Evolutionary conservation across 2,113 vertebrate genomes (phyloP).

Genomic region (Xiphophorus hellerii): DNA sequence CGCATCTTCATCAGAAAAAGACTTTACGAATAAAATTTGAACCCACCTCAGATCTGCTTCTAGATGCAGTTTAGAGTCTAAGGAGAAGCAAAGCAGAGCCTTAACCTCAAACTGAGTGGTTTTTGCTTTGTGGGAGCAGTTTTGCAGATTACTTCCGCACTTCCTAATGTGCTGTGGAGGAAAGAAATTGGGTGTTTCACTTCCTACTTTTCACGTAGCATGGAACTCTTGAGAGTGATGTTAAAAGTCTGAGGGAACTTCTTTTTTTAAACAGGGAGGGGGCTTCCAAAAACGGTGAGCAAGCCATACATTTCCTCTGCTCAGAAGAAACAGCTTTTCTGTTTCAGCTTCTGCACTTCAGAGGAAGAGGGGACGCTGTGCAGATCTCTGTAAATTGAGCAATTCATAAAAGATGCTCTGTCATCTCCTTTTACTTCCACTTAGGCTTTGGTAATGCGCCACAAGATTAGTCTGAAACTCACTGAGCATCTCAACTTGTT

Average conservation of each 20-base stretch:
- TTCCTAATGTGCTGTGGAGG: background rate
- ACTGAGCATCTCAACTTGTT: background rate
- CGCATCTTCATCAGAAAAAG: background rate
- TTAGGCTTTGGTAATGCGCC: conserved; percentile 7
- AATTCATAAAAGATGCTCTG: conserved; percentile 36
- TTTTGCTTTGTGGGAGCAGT: background rate
- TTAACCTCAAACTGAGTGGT: background rate
- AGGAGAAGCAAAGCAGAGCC: background rate
- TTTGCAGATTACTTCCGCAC: conserved; percentile 30
- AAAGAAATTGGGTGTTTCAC: conserved; percentile 46
- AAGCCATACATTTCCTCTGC: conserved; percentile 13
- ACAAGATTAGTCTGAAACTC: conserved; percentile 18
- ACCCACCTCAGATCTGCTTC: background rate
- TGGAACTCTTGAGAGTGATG: conserved; percentile 31
- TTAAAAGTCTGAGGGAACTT: conserved; percentile 31
- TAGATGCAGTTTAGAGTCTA: background rate
- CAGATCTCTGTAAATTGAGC: background rate
- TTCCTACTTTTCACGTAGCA: conserved; percentile 45
- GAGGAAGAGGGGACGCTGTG: background rate
- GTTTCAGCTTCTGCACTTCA: conserved; percentile 6
- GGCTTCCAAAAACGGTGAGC: conserved; percentile 29
- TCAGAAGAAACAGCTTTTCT: background rate
- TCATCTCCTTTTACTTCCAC: conserved; percentile 43
- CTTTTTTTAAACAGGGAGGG: conserved; percentile 47
- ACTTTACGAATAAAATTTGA: background rate